Evolutionary conservation across 2,797 vertebrate species (phyloP).

Genomic region (Chelidonichthys spinosus): DNA sequence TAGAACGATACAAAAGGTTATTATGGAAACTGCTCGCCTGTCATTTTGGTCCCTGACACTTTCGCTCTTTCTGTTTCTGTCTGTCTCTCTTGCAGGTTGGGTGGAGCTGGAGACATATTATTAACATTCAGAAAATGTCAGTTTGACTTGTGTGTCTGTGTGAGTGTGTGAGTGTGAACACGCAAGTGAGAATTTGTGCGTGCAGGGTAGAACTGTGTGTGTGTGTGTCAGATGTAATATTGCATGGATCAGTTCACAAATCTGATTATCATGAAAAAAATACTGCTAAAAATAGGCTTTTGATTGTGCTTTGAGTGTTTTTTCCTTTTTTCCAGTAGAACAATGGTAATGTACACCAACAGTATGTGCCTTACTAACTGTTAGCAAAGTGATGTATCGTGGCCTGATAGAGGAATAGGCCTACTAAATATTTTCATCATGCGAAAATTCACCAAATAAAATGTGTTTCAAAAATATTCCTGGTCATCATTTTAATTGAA

Average conservation of each 20-base stretch:
- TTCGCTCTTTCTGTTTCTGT: constrained; percentile 30
- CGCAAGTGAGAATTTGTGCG: constrained; percentile 3
- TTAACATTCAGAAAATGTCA: constrained; percentile 78
- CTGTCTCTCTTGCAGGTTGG: constrained; percentile 81
- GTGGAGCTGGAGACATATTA: constrained; percentile 88
- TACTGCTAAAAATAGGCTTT: constrained; percentile 71
- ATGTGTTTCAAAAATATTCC: constrained; percentile 37
- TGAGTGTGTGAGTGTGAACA: constrained; percentile 12
- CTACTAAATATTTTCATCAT: constrained; percentile 38
- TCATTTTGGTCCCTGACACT: constrained; percentile 61
- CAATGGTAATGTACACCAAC: constrained; percentile 31
- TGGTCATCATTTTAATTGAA: neutral
- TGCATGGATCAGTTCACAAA: constrained; percentile 79
- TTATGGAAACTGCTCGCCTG: constrained; percentile 67
- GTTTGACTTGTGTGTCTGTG: constrained; percentile 46
- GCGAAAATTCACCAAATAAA: constrained; percentile 69
- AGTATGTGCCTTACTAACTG: constrained; percentile 55
- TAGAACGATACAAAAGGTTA: constrained; percentile 68
- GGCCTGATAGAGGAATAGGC: constrained; percentile 30
- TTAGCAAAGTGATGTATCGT: constrained; percentile 45
- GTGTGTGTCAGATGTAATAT: constrained; percentile 61
- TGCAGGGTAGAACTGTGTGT: neutral
- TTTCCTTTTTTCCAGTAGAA: constrained; percentile 53
- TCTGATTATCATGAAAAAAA: constrained; percentile 72
- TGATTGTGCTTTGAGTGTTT: constrained; percentile 54